Percentiles rank a stretch among this genome's conserved stretches.
These are phyloP conservation scores for Aculops lycopersici DNA, from an alignment of 1,140 invertebrate species.

Conservation along the genomic window DNA sequence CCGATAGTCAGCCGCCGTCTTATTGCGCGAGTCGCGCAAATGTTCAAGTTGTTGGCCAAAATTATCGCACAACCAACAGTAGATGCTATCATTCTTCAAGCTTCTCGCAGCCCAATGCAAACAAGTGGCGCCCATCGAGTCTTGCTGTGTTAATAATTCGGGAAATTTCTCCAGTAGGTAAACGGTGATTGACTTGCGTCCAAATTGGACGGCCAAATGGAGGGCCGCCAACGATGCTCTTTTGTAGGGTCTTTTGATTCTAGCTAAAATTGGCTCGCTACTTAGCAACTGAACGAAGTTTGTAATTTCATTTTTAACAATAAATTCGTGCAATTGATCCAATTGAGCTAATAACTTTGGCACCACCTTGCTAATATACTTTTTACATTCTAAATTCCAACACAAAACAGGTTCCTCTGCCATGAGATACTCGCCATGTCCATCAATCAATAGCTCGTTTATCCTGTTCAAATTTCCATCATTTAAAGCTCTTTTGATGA, in stretches of 20 bases:
- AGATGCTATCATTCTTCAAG: too few species aligned
- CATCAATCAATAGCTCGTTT: too few species aligned
- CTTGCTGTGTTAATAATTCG: background rate
- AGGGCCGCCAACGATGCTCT: background rate
- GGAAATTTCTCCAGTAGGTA: background rate
- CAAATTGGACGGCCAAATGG: background rate
- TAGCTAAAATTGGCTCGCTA: background rate
- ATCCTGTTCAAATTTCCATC: too few species aligned
- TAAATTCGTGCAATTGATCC: background rate
- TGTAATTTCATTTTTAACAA: background rate
- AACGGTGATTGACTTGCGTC: background rate
- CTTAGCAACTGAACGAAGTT: background rate
- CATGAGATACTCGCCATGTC: background rate
- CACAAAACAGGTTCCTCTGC: background rate
- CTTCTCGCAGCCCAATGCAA: background rate
- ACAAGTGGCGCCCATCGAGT: background rate
- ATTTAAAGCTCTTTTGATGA: too few species aligned
- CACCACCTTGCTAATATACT: background rate
- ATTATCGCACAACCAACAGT: too few species aligned
- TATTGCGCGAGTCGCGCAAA: too few species aligned
- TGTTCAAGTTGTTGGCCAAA: too few species aligned
- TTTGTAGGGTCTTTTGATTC: background rate
- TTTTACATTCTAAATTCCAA: background rate
- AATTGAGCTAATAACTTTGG: background rate
- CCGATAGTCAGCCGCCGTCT: too few species aligned